Evolutionary conservation across 2,797 vertebrate genomes (phyloP), one percentile per base, ranked within the genome.

Genomic region (Enteromius trimaculatus): DNA sequence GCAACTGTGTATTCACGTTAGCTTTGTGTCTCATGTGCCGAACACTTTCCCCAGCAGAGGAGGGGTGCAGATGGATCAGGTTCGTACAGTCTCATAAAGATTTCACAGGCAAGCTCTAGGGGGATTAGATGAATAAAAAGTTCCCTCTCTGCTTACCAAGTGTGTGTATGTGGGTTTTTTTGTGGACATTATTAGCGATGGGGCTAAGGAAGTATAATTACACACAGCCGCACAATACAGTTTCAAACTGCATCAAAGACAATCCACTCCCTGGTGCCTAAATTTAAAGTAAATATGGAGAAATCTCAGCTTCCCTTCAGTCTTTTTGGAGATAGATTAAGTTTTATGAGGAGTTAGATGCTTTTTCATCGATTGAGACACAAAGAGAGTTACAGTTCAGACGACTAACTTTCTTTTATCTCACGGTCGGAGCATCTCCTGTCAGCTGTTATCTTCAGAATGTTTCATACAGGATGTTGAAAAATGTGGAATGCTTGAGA

Each of bases 71-170:
- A 93, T 92, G 89, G 66, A 91, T 91, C 88, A 53, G 92, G 92
- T 91, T 93, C 90, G 6, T 82, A 49, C 47, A 86, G 89, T 87
- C 90, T 94, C 92, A 94, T 95, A 93, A 94, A 95, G 92, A 94
- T 95, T 95, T 94, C 92, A 93, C 93, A 94, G 91, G 89, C 92
- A 87, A 89, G 90, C 88, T 90, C 89, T 87, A 88, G 91, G 88
- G 92, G 90, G 94, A 95, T 93, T 79, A 75, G 83, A 93, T 91
- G 91, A 86, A 92, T 93, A 72, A 84, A 79, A 93, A 93, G 92
- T 94, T 94, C 90, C 93, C 95, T 95, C 95, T 92, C 88, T 88
- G 91, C 89, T 89, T 90, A 93, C 90, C 93, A 79, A 79, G 77
- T 78, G 34, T 9, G 42, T 91, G 92, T 90, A 60, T 60, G 55